A percentile compares a stretch with the other conserved stretches of the same genome.
These are phyloP conservation scores for Calliphora vicina DNA, from an alignment of 1,140 invertebrate genomes.

Conservation along the genomic window DNA sequence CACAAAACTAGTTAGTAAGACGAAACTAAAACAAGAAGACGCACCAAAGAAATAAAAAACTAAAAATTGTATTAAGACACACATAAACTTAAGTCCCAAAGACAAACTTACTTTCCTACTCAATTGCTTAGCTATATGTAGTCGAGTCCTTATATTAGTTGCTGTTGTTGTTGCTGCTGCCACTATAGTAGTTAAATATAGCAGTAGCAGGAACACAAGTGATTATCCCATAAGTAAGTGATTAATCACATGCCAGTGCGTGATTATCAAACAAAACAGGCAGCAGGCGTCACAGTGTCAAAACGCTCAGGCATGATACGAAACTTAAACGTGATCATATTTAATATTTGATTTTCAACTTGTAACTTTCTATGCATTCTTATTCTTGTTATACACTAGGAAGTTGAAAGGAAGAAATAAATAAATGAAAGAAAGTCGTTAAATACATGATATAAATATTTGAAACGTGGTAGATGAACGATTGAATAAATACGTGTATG, in stretches of 20 bases:
- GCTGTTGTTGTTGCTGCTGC: not conserved
- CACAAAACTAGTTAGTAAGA: no score
- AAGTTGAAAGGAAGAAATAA: not conserved
- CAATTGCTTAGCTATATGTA: not conserved
- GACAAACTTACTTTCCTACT: not conserved
- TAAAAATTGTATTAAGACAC: not conserved
- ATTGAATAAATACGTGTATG: not conserved
- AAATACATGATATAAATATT: slow-evolving; percentile 9
- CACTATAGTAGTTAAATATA: not conserved
- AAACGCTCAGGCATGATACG: slow-evolving; percentile 13
- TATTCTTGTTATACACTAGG: not conserved
- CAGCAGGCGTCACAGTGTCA: slow-evolving; percentile 15
- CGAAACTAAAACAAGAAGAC: no score
- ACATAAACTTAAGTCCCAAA: not conserved
- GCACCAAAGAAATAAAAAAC: no score
- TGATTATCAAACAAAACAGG: slow-evolving; percentile 39
- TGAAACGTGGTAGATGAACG: not conserved
- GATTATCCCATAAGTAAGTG: slow-evolving; percentile 40
- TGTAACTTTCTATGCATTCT: not conserved
- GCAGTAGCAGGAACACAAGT: slow-evolving; percentile 18
- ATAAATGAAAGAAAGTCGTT: not conserved
- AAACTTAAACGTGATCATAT: slow-evolving; percentile 23
- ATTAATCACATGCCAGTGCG: slow-evolving; percentile 41
- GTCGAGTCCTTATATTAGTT: not conserved
- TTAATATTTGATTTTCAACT: slow-evolving; percentile 25